Base-by-base conservation (phyloP, 92 coral and sea anemone genomes). In the Paragorgia papillata region DNA sequence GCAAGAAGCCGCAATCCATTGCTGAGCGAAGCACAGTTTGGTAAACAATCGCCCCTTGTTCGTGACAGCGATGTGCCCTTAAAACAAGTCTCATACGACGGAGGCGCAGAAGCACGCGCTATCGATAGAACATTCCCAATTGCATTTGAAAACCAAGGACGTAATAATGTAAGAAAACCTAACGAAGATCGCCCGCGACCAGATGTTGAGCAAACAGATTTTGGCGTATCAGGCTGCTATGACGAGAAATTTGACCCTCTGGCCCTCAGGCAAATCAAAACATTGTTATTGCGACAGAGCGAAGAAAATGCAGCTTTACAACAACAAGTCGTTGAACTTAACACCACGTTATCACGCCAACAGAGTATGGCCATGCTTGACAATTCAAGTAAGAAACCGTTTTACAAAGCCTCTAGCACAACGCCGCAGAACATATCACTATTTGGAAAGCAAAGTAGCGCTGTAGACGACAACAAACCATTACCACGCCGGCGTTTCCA, bases 401-500 rank as follows among this genome's bases (percentile, higher is more conserved):
- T 2, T 6, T 7, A 46, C 53, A 7, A 46, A 46, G n/a, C 53
- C 22, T 17, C 62, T 28, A 56, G 31, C 62, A 6, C 29, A 17
- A 14, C 31, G 8, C 62, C 5, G 12, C 31, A 22, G 15, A 56
- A 8, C 30, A 56, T 31, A 56, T 28, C 62, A 17, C 30, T 22
- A 56, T 7, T 22, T 22, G 62, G 22, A 56, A 22, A 7, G 28
- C 7, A 31, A 8, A 56, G 30, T 4, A 56, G 3, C 17, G 62
- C 9, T 7, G 62, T n/a, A n/a, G n/a, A 6, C 33, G 30, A 56
- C 29, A 14, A 22, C 62, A 22, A 56, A 28, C 7, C 33, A 22
- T 17, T 49, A 18, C 79, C 25, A 35, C 69, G 68, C 69, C 53
- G 66, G 69, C 37, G 41, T 57, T 74, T 74, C 3, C 59, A 9